These are phyloP conservation scores for Eudyptes chrysolophus DNA, from an alignment of 2,113 vertebrate species.

Conservation along the genomic window DNA sequence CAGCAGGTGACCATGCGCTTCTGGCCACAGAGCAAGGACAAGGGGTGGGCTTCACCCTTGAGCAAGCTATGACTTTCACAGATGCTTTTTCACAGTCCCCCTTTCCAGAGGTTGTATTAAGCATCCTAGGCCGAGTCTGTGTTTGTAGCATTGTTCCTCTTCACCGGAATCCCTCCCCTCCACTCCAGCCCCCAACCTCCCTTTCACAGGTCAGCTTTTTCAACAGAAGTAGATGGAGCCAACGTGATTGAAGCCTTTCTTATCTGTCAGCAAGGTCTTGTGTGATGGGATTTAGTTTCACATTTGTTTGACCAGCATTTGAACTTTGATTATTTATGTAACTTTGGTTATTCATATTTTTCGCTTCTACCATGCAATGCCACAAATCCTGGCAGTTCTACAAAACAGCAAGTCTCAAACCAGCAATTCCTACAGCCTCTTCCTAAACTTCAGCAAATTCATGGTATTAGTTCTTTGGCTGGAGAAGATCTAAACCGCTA, in stretches of 20 bases:
- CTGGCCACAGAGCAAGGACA: background rate
- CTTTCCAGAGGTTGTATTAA: background rate
- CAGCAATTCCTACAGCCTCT: background rate
- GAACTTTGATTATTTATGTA: background rate
- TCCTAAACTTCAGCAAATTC: background rate
- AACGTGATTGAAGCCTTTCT: background rate
- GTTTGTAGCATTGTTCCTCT: background rate
- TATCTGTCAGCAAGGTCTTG: background rate
- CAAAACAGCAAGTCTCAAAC: background rate
- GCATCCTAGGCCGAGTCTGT: background rate
- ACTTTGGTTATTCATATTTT: background rate
- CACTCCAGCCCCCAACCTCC: background rate
- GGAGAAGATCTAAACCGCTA: background rate
- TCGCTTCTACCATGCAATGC: background rate
- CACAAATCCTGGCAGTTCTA: background rate
- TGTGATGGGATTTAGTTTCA: background rate
- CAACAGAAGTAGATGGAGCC: background rate
- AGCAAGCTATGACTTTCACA: background rate
- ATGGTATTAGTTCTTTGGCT: background rate
- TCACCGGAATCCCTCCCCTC: background rate
- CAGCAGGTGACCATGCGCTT: background rate
- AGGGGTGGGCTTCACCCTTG: background rate
- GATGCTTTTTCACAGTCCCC: background rate
- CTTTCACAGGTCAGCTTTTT: background rate
- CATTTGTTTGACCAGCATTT: background rate